A percentile compares a stretch with the other conserved stretches of the same genome.
Conservation (phyloP, 2,113 vertebrate species). For the Clinocottus analis region DNA sequence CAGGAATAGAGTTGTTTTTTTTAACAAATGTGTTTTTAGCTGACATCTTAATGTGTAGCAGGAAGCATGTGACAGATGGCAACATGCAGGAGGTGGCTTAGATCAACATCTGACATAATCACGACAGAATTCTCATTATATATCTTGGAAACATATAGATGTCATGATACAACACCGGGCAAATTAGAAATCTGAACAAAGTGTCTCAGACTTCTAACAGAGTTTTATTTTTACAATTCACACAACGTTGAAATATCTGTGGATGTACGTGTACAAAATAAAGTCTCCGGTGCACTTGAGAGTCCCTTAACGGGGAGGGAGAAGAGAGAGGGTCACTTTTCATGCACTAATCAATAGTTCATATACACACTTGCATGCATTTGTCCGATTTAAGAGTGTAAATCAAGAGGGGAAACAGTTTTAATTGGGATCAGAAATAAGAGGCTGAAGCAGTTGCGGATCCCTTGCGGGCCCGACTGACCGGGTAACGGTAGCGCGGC, state of each 20-base stretch:
- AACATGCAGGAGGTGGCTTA: neutral
- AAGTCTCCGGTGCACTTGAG: neutral
- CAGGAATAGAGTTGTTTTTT: neutral
- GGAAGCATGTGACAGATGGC: slow-evolving; percentile 26
- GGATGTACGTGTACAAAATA: neutral
- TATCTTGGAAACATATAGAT: neutral
- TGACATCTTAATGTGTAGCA: slow-evolving; percentile 7
- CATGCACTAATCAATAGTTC: no score
- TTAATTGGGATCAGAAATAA: no score
- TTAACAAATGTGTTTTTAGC: slow-evolving; percentile 18
- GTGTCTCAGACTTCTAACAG: neutral
- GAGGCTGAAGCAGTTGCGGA: no score
- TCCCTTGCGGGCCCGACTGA: no score
- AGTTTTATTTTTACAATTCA: neutral
- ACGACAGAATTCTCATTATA: neutral
- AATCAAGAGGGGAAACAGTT: no score
- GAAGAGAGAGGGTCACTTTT: no score
- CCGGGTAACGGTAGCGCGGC: no score
- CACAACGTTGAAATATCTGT: neutral
- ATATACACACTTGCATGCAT: no score
- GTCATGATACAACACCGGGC: neutral
- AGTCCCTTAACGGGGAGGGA: no score
- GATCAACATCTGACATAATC: slow-evolving; percentile 10
- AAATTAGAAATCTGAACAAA: neutral
- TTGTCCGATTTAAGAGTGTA: no score